Base-by-base conservation (phyloP, 2,888 invertebrate species). In the Exephanes ischioxanthus region DNA sequence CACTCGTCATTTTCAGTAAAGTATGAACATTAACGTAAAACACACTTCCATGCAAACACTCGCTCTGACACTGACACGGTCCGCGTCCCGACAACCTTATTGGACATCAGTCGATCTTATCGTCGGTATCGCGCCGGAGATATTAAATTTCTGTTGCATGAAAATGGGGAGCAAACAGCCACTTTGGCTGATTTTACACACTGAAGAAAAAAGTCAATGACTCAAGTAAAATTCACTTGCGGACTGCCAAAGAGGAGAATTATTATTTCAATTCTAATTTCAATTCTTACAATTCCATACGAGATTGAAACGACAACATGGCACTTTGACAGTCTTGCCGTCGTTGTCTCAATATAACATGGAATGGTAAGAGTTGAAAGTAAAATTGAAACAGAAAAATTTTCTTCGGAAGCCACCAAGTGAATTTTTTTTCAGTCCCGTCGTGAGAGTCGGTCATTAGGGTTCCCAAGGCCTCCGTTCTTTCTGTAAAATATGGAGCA, bases 121-220 rank as follows among this genome's bases (percentile, higher is more conserved):
- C 58, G n/a, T 63, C 37, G 30, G n/a, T 63, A 33, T 67, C 63
- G 53, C 11, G 19, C 2, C 16, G 30, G 48, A 33, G 71, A 63
- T 48, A 72, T 76, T 70, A 58, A 78, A 77, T 83, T 66, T 67
- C 58, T 37, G 19, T 53, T 22, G 37, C 19, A 53, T 4, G 30
- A 22, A 16, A 48, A 76, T 19, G 58, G 58, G 63, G 53, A 82
- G 76, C 70, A 67, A 72, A 83, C 7, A 72, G 53, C 33, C 71
- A 26, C 55, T 53, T 33, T 55, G 3, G 30, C 48, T 72, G 55
- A 83, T 83, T 83, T 48, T 48, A 48, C 0, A 41, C 41, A 11
- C 41, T 11, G 41, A 41, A 11, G 11, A 37, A 41, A 41, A 41
- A 41, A 11, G 9, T 11, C 11, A 41, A 41, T 41, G 41, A 41